phyloP scores from a whole-genome alignment of 1,140 invertebrate genomes.

The Atta colombica region DNA sequence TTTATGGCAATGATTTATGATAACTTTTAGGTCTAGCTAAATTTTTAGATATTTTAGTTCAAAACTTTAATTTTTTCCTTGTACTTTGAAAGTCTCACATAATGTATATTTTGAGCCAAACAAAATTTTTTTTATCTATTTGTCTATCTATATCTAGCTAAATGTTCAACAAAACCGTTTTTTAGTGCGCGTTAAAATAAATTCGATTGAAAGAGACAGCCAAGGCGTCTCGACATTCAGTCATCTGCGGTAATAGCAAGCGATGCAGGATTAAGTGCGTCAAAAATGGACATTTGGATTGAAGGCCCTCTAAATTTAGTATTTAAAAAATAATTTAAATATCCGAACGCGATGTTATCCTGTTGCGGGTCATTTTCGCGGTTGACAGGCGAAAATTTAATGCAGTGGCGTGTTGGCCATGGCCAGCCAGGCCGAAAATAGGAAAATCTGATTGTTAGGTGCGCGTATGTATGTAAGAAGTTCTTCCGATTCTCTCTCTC shows the following conservation, averaged over 20 bases:
- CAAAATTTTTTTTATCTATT: no score
- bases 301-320: not conserved
- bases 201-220: not conserved
- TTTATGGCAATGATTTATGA: no score
- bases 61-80: no score
- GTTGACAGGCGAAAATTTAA: slow-evolving; percentile 56
- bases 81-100: no score
- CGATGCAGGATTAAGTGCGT: not conserved
- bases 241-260: not conserved
- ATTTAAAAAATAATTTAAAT: not conserved
- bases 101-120: no score
- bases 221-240: not conserved
- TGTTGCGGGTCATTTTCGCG: not conserved
- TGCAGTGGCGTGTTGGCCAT: slow-evolving; percentile 30
- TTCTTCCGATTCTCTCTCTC: not conserved
- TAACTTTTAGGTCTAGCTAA: no score
- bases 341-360: not conserved
- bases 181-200: not conserved
- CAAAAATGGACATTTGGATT: not conserved
- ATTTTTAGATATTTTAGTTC: no score
- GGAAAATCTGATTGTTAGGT: slow-evolving; percentile 66
- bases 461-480: slow-evolving; percentile 37
- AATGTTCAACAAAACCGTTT: no score
- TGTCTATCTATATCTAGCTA: no score
- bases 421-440: slow-evolving; percentile 71